phyloP scores from a whole-genome alignment of 30 jellyfish, hydroid and myxozoan genomes.

The Mastigias papua region DNA sequence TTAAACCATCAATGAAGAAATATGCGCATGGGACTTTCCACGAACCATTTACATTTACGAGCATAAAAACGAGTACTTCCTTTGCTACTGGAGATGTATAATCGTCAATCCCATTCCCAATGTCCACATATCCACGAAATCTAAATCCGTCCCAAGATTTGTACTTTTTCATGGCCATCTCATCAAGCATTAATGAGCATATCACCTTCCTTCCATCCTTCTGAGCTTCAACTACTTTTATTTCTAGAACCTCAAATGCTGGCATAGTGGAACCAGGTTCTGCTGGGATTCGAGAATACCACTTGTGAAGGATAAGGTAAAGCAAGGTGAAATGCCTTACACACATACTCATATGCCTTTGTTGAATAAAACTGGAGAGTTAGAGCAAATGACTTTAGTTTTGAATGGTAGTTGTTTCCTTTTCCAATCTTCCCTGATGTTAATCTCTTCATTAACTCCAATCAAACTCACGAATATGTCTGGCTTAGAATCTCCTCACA shows the following conservation, averaged over 20 bases:
- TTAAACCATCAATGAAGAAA: too few relatives aligned
- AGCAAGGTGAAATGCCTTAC: constrained; percentile 47
- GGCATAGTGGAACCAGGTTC: constrained; percentile 71
- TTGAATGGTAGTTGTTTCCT: constrained; percentile 49
- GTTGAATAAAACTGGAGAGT: constrained; percentile 70
- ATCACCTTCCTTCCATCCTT: constrained; percentile 8
- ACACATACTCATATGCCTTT: constrained; percentile 64
- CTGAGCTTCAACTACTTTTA: constrained; percentile 19
- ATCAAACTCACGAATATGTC: constrained; percentile 41
- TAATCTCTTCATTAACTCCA: constrained; percentile 43
- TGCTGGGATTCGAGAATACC: constrained; percentile 63
- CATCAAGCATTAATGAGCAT: constrained; percentile 48
- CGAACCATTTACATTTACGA: too few relatives aligned
- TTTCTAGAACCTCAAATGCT: constrained; percentile 27
- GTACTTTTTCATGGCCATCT: constrained; percentile 64
- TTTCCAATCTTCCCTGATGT: constrained; percentile 38
- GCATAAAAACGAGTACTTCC: too few relatives aligned
- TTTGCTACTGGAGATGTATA: constrained; percentile 58
- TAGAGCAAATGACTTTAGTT: constrained; percentile 56
- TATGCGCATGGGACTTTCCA: too few relatives aligned
- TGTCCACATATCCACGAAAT: constrained; percentile 49
- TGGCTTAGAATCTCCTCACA: constrained; percentile 58
- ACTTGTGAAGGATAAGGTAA: constrained; percentile 60
- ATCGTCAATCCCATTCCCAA: constrained; percentile 60
- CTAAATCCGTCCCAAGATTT: constrained; percentile 45